Percentiles rank a stretch among this genome's conserved stretches.
phyloP scores from a whole-genome alignment of 2,797 vertebrate species.

The Rhadinocentrus ornatus region DNA sequence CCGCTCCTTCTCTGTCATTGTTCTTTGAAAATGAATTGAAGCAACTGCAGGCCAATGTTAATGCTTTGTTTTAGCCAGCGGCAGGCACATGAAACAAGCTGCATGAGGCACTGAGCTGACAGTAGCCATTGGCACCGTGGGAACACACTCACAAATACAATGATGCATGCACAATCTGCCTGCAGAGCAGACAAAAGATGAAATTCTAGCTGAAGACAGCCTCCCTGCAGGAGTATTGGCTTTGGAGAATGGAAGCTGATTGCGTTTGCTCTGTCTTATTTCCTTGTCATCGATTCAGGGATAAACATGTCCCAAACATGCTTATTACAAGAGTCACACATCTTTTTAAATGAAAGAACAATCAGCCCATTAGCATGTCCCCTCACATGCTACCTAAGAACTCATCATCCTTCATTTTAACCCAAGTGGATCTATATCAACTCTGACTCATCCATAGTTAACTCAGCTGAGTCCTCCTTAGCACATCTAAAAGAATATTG shows the following conservation, averaged over 20 bases:
- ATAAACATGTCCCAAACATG: conserved; percentile 72
- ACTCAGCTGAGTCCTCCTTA: conserved; percentile 60
- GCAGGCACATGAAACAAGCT: conserved; percentile 78
- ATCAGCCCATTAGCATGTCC: conserved; percentile 51
- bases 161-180: conserved; percentile 45
- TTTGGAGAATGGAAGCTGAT: conserved; percentile 74
- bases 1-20: conserved; percentile 75
- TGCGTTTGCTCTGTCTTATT: conserved; percentile 68
- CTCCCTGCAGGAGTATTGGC: conserved; percentile 76
- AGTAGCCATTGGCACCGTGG: conserved; percentile 74
- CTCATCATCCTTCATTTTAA: conserved; percentile 42
- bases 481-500: conserved; percentile 73
- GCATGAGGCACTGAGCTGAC: conserved; percentile 77
- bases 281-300: conserved; percentile 70
- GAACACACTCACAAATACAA: conserved; percentile 49
- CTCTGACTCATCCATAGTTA: conserved; percentile 57
- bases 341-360: conserved; percentile 56
- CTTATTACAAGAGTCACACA: conserved; percentile 54
- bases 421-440: conserved; percentile 53
- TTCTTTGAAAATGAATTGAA: conserved; percentile 79
- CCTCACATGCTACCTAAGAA: conserved; percentile 48
- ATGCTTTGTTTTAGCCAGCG: conserved; percentile 79
- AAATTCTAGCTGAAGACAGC: conserved; percentile 72
- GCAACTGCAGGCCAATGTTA: conserved; percentile 78
- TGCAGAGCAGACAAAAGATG: conserved; percentile 70